These are phyloP conservation scores for Lontra canadensis DNA, from an alignment of 2,113 vertebrate genomes.

Conservation along the genomic window DNA sequence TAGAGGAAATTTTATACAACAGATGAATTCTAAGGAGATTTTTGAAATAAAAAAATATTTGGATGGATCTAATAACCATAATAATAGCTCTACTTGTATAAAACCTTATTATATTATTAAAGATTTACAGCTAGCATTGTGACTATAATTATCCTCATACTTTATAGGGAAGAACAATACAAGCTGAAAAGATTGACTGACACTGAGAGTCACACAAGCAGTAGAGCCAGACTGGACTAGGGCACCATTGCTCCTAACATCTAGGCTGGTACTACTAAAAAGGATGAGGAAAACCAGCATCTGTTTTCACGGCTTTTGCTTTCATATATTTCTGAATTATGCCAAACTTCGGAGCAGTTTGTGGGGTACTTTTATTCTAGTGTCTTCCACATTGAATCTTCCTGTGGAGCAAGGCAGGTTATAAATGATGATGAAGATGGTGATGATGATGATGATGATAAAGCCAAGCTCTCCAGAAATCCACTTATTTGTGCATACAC, in stretches of 20 bases:
- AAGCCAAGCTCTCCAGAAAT: not conserved
- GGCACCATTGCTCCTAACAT: not conserved
- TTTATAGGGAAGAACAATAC: not conserved
- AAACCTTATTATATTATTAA: not conserved
- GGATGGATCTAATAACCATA: not conserved
- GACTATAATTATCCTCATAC: not conserved
- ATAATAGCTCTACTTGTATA: not conserved
- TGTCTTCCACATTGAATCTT: constrained; percentile 1
- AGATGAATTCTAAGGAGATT: not conserved
- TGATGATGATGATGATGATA: not conserved
- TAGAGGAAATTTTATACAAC: not conserved
- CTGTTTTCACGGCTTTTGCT: not conserved
- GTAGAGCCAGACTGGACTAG: not conserved
- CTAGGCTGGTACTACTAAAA: not conserved
- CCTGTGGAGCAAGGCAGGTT: not conserved
- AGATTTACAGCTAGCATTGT: not conserved
- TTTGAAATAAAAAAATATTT: not conserved
- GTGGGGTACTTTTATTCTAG: not conserved
- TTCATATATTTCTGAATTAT: not conserved
- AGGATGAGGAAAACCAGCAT: not conserved
- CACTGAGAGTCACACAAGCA: not conserved
- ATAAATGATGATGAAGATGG: not conserved
- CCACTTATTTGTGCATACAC: too few relatives aligned
- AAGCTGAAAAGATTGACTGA: not conserved
- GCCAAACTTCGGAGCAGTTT: not conserved